Conservation (phyloP, 2,113 vertebrate genomes). For the Nesospiza acunhae region DNA sequence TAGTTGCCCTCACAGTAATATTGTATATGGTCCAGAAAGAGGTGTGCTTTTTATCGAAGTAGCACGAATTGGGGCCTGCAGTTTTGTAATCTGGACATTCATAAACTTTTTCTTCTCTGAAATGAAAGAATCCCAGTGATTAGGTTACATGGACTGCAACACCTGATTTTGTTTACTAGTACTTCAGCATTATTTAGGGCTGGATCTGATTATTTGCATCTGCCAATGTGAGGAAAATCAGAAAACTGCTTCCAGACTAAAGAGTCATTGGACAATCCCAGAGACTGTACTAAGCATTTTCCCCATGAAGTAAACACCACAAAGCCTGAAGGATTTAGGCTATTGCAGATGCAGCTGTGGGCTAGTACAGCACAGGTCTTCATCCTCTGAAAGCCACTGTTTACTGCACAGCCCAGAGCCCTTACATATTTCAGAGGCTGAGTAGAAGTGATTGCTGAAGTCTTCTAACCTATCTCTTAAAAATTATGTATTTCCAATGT, state of each 20-base stretch:
- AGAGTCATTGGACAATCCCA: background rate
- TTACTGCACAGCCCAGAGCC: background rate
- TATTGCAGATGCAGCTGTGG: background rate
- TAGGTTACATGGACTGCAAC: background rate
- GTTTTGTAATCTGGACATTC: conserved; percentile 92
- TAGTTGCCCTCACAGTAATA: conserved; percentile 88
- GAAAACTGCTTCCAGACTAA: background rate
- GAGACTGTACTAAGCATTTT: background rate
- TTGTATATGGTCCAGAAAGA: conserved; percentile 89
- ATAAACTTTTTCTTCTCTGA: conserved; percentile 71
- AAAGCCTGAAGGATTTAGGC: background rate
- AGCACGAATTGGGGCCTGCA: conserved; percentile 88
- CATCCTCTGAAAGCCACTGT: background rate
- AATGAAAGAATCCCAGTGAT: conserved; percentile 59
- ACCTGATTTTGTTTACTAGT: background rate
- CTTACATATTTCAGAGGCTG: background rate
- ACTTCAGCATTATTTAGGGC: background rate
- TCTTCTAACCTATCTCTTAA: background rate
- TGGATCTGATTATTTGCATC: background rate
- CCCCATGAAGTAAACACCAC: background rate
- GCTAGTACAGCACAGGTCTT: background rate
- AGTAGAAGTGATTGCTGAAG: background rate
- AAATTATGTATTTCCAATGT: background rate
- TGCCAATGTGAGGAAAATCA: background rate
- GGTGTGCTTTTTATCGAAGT: conserved; percentile 89